Evolutionary conservation across 1,140 invertebrate species (phyloP), one percentile per base, ranked within the genome.

Genomic region (Sipha flava): DNA sequence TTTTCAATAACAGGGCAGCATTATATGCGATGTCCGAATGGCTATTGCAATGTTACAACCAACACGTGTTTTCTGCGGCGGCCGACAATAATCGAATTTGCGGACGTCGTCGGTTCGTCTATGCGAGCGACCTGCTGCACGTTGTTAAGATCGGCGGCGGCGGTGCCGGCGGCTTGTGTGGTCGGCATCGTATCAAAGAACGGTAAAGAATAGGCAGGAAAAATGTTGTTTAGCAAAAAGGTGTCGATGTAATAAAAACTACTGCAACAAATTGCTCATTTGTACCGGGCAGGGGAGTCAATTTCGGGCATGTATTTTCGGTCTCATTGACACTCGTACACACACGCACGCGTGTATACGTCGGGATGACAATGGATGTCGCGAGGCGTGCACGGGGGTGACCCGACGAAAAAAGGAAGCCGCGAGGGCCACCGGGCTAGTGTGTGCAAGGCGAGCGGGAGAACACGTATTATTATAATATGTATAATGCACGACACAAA

Each of bases 211-310:
- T 37, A 16, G 5, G 10, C 26, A 43, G 10, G 14, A 77, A 77
- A 77, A 59, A 77, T 18, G 73, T 77, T 77, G 73, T 77, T 77
- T 77, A 77, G 73, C 73, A 40, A 77, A n/a, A 75, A 77, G 73
- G 73, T 77, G 73, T 77, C 73, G 73, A 77, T 77, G 73, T 77
- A 77, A 77, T 77, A 77, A 77, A 77, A 77, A 77, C 73, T 59
- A 23, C 73, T 59, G 73, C 73, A 77, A 77, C 73, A 77, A 77
- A 77, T 77, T 77, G 73, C 73, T 59, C 73, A 29, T 73, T 54
- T 54, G 49, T 73, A 70, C 66, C 10, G 64, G 29, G 64, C 34
- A 21, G 34, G 31, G 52, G 34, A 77, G 73, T 77, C 73, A 77
- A 77, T 77, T 77, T 77, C 73, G 73, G 45, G 5, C 49, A 5